phyloP scores from a whole-genome alignment of 1,140 invertebrate species.

The Drosophila insularis region DNA sequence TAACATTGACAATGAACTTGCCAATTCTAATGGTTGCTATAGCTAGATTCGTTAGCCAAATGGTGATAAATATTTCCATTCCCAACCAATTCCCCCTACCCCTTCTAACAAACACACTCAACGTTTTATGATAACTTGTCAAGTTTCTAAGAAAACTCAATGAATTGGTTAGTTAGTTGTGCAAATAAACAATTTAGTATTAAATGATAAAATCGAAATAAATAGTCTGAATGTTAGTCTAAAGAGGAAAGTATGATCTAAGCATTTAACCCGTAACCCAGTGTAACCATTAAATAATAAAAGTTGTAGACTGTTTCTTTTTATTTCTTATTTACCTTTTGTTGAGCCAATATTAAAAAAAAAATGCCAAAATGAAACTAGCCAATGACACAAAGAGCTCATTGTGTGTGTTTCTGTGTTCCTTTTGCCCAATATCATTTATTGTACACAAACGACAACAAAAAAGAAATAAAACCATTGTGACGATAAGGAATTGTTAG shows the following conservation, averaged over 20 bases:
- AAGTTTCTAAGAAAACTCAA: slow-evolving; percentile 24
- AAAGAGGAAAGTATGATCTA: not conserved
- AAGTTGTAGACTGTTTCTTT: not conserved
- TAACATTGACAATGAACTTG: slow-evolving; percentile 8
- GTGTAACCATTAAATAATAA: not conserved
- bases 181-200: too few relatives aligned
- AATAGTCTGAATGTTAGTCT: too few relatives aligned
- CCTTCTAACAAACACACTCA: too few relatives aligned
- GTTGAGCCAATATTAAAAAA: not conserved
- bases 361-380: too few relatives aligned
- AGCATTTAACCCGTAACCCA: not conserved
- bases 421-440: not conserved
- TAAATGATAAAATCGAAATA: not conserved
- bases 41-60: not conserved
- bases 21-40: not conserved
- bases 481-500: not conserved
- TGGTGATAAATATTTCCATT: not conserved
- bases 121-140: not conserved
- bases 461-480: not conserved
- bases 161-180: not conserved
- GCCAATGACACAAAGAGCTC: not conserved
- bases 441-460: not conserved
- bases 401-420: not conserved
- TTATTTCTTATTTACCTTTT: not conserved
- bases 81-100: not conserved